phyloP scores from a whole-genome alignment of 1,140 invertebrate genomes.

The Ips typographus region DNA sequence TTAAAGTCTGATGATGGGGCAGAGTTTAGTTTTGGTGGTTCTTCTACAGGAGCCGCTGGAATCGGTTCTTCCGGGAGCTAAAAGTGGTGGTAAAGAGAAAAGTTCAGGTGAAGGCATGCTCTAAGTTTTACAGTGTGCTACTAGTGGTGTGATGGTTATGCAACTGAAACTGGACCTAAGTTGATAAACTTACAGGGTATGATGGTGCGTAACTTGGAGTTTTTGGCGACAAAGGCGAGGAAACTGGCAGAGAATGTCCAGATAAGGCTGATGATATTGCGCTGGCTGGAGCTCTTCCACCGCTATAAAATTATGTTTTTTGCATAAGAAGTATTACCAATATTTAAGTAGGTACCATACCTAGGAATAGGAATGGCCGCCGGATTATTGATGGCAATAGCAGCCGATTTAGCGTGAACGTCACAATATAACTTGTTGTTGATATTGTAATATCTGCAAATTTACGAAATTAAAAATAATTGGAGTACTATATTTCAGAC shows the following conservation, averaged over 20 bases:
- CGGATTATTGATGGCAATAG: constrained; percentile 73
- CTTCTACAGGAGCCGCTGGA: neutral
- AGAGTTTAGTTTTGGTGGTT: constrained; percentile 11
- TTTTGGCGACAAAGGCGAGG: constrained; percentile 58
- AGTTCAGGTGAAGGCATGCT: constrained; percentile 31
- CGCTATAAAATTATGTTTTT: constrained; percentile 44
- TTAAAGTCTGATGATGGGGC: constrained; percentile 32
- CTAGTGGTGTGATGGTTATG: neutral
- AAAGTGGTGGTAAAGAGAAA: constrained; percentile 9
- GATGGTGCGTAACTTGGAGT: constrained; percentile 46
- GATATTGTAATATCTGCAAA: constrained; percentile 80
- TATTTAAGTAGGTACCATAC: neutral
- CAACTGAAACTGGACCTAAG: too few species aligned
- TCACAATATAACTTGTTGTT: constrained; percentile 97
- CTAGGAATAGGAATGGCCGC: constrained; percentile 73
- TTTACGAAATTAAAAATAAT: neutral
- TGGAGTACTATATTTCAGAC: neutral
- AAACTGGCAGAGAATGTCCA: constrained; percentile 49
- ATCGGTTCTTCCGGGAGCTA: constrained; percentile 24
- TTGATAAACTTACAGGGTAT: constrained; percentile 45
- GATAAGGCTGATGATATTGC: constrained; percentile 66
- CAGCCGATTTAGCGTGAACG: constrained; percentile 88
- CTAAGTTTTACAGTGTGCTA: neutral
- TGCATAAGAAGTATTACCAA: neutral
- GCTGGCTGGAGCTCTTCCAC: constrained; percentile 63